Percentiles rank a stretch among this genome's conserved stretches.
Conservation (phyloP, 2,888 invertebrate genomes). For the Drosophila silvestris region DNA sequence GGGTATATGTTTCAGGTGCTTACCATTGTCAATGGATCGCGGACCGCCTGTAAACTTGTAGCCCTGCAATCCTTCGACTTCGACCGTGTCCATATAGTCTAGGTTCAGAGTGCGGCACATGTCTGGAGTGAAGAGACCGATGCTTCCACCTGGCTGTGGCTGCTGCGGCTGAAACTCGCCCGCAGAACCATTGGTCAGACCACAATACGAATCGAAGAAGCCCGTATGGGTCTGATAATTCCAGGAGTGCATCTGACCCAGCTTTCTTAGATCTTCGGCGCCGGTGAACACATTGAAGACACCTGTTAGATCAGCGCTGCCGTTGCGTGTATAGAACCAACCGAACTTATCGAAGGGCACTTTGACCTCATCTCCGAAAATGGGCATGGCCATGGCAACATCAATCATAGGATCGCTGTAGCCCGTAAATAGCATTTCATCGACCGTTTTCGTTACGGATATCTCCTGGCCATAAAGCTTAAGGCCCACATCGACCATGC, state of each 20-base stretch:
- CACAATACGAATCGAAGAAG: conserved; percentile 87
- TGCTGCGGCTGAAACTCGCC: conserved; percentile 92
- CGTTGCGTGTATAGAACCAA: conserved; percentile 94
- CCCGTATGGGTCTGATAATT: conserved; percentile 88
- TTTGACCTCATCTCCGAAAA: conserved; percentile 86
- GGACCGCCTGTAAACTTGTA: conserved; percentile 89
- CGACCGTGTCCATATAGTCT: conserved; percentile 87
- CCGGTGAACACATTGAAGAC: conserved; percentile 92
- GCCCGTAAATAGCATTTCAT: conserved; percentile 92
- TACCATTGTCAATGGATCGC: conserved; percentile 90
- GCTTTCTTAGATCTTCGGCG: conserved; percentile 86
- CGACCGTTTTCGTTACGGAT: conserved; percentile 88
- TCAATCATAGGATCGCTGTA: conserved; percentile 91
- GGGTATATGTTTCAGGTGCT: conserved; percentile 19
- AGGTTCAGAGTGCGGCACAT: conserved; percentile 90
- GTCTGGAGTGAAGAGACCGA: conserved; percentile 90
- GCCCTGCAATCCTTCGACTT: conserved; percentile 87
- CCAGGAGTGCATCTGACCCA: conserved; percentile 91
- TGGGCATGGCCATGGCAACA: conserved; percentile 87
- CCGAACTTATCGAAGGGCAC: conserved; percentile 92
- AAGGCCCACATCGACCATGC: conserved; percentile 88
- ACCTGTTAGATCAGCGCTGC: conserved; percentile 91
- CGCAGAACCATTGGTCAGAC: conserved; percentile 89
- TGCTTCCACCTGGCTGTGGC: conserved; percentile 86
- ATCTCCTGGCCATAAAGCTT: conserved; percentile 87